Conservation (phyloP, 37 sponge, comb jelly and placozoan genomes). For the Aplysina aerophoba region DNA sequence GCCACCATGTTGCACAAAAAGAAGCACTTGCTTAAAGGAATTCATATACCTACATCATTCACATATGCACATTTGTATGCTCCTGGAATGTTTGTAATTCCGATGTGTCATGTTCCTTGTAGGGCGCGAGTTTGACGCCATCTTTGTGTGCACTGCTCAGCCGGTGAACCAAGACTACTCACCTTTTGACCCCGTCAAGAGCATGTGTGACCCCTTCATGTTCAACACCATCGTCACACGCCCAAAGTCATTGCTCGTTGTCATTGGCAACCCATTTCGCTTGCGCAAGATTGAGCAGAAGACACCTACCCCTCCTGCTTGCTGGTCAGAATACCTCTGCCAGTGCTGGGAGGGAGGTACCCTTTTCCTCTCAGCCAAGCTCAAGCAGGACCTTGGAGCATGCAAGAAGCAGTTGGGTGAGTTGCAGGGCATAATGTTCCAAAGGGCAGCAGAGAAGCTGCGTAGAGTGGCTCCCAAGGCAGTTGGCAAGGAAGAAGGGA, state of each 20-base stretch:
- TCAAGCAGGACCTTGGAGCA: too few species aligned
- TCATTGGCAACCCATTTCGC: conserved; percentile 63
- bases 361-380: neutral
- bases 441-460: too few species aligned
- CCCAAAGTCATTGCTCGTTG: conserved; percentile 53
- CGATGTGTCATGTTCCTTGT: too few species aligned
- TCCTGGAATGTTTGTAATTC: too few species aligned
- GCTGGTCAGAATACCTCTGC: conserved; percentile 15
- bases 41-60: too few species aligned
- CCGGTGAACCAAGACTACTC: conserved; percentile 23
- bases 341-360: conserved; percentile 14
- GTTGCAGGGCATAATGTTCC: too few species aligned
- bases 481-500: too few species aligned
- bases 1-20: too few species aligned
- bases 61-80: too few species aligned
- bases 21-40: too few species aligned
- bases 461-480: too few species aligned
- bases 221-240: conserved; percentile 80
- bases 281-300: conserved; percentile 46
- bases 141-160: conserved; percentile 71
- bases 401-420: too few species aligned
- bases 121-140: conserved; percentile 69
- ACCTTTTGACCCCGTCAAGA: conserved; percentile 62
- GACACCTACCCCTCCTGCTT: neutral
- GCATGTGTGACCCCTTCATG: conserved; percentile 61